phyloP scores from a whole-genome alignment of 2,113 vertebrate species.

The Cnemophilus loriae region DNA sequence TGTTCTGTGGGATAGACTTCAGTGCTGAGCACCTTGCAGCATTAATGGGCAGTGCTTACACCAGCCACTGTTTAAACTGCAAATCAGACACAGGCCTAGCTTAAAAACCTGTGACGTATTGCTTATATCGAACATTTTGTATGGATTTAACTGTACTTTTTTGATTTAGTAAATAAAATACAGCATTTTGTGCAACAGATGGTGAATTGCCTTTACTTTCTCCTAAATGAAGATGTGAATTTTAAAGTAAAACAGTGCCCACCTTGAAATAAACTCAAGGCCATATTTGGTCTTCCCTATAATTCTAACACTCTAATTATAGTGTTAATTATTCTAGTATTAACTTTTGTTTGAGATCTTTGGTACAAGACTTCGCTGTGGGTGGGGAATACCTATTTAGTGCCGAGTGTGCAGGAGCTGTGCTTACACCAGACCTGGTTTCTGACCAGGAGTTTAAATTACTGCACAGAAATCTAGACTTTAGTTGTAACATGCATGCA shows the following conservation, averaged over 20 bases:
- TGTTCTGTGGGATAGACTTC: neutral
- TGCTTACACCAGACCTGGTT: neutral
- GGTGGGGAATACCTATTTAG: neutral
- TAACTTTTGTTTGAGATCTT: neutral
- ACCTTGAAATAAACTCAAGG: neutral
- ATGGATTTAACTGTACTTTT: neutral
- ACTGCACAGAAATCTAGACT: neutral
- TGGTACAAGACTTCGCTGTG: neutral
- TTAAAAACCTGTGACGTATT: neutral
- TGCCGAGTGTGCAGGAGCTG: neutral
- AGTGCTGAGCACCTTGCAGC: neutral
- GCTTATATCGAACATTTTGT: neutral
- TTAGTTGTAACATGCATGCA: neutral
- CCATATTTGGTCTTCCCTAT: neutral
- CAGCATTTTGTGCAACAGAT: neutral
- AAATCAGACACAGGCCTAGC: neutral
- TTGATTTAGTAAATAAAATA: constrained; percentile 23
- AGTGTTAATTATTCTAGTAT: neutral
- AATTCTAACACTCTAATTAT: neutral
- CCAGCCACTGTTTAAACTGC: neutral
- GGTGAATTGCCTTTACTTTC: neutral
- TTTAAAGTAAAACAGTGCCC: neutral
- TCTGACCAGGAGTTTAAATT: neutral
- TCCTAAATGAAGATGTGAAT: neutral
- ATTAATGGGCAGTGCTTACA: neutral